phyloP scores from a whole-genome alignment of 1,140 invertebrate genomes.

The Batillaria attramentaria region DNA sequence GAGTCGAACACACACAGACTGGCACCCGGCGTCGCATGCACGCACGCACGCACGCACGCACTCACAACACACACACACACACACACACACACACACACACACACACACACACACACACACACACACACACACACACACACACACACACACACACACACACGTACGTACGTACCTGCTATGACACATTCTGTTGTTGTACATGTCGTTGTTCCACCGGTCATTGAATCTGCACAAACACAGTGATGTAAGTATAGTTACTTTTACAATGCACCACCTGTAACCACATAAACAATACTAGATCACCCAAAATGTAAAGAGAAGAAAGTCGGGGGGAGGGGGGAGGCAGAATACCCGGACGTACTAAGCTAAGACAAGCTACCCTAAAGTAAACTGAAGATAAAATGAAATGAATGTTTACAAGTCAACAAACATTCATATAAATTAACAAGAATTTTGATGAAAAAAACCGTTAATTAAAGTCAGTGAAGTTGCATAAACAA shows the following conservation, averaged over 20 bases:
- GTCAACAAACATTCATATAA: not conserved
- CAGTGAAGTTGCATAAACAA: not conserved
- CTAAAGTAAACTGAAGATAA: not conserved
- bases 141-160: not conserved
- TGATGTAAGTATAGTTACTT: too few species aligned
- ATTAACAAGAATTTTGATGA: not conserved
- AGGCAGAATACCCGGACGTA: not conserved
- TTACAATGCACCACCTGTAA: not conserved
- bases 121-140: conserved; percentile 6
- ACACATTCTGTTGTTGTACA: conserved; percentile 1
- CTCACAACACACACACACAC: not conserved
- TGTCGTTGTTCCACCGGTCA: not conserved
- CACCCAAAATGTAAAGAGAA: too few species aligned
- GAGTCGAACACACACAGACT: too few species aligned
- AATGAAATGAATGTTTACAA: not conserved
- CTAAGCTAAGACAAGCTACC: not conserved
- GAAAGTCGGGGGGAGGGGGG: not conserved
- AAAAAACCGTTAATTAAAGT: not conserved
- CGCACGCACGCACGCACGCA: not conserved
- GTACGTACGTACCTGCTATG: not conserved
- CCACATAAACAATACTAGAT: not conserved
- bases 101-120: conserved; percentile 3
- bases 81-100: not conserved
- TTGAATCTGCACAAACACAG: too few species aligned
- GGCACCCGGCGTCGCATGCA: too few species aligned